Base-by-base conservation (phyloP, 2,888 invertebrate genomes). In the Chromoteleia sp. region DNA sequence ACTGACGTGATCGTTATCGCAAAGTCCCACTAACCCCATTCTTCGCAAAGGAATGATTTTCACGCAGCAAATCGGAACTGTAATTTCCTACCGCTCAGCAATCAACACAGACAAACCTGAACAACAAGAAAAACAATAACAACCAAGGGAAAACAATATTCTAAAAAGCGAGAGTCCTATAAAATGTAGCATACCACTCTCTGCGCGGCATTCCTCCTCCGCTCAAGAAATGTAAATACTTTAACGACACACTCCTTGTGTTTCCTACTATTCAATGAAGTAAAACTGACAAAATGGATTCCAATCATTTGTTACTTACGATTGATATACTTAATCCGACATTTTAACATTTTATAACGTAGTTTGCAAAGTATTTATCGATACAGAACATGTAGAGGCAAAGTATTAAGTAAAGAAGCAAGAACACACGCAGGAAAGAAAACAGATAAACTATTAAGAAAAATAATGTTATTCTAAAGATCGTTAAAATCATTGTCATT, bases 311-410 rank as follows among this genome's bases (percentile, higher is more conserved):
- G 75, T 75, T 67, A 75, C 45, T 75, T 50, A 67, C 48, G 41
- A 75, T 74, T 75, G 50, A 75, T 71, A 63, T 45, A 63, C 45
- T 74, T 74, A 56, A 73, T 74, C 63, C 63, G 63, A 75, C 63
- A 77, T 77, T 74, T 50, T 45, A 73, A 67, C 80, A 77, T 74
- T 74, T 74, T 74, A 74, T 59, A 77, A 77, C 29, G 80, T 83
- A 77, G 80, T 45, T 61, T 58, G 70, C 63, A 63, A 83, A 67
- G 68, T 70, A 80, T 80, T 80, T 73, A 76, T 67, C 61, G 30
- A 70, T 52, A 59, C 63, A 73, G 21, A 63, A 68, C 56, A 73
- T 54, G 54, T 56, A 68, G 48, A 50, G 7, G 6, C 21, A 41
- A 43, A 48, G 5, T 29, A 70, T 56, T 33, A 43, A 63, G 12